Conservation (phyloP, 2,797 vertebrate genomes). For the Emys orbicularis region DNA sequence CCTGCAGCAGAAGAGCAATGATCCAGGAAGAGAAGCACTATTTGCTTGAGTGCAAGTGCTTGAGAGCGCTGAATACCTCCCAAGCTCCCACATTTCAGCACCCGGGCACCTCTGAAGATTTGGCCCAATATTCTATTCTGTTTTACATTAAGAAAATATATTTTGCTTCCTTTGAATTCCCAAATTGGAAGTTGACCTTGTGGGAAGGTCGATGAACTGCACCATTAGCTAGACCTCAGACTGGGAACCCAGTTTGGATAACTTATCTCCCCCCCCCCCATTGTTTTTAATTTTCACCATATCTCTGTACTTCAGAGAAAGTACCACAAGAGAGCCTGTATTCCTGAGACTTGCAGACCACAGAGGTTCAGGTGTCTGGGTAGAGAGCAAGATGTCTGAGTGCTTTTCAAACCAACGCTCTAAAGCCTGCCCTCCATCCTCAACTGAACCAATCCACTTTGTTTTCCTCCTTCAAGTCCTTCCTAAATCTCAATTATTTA, state of each 20-base stretch:
- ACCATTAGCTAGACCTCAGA: not conserved
- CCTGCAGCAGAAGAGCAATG: not conserved
- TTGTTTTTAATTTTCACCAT: not conserved
- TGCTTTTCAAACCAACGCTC: not conserved
- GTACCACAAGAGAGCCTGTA: not conserved
- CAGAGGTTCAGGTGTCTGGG: not conserved
- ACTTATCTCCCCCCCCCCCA: not conserved
- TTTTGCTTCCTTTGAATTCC: not conserved
- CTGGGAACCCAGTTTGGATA: not conserved
- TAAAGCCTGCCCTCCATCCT: not conserved
- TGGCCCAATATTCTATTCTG: fast-evolving
- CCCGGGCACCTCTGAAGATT: not conserved
- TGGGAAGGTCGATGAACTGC: not conserved
- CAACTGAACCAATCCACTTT: not conserved
- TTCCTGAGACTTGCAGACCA: not conserved
- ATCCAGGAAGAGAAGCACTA: not conserved
- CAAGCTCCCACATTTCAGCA: not conserved
- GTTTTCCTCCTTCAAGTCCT: slow-evolving; percentile 9
- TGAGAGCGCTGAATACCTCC: not conserved
- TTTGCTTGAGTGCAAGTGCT: not conserved
- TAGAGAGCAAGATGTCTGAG: not conserved
- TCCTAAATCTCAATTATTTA: slow-evolving; percentile 46
- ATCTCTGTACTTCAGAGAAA: not conserved
- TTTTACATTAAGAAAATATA: not conserved
- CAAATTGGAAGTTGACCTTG: not conserved